Conservation (phyloP, 2,888 invertebrate species). For the Steinernema scapterisci region DNA sequence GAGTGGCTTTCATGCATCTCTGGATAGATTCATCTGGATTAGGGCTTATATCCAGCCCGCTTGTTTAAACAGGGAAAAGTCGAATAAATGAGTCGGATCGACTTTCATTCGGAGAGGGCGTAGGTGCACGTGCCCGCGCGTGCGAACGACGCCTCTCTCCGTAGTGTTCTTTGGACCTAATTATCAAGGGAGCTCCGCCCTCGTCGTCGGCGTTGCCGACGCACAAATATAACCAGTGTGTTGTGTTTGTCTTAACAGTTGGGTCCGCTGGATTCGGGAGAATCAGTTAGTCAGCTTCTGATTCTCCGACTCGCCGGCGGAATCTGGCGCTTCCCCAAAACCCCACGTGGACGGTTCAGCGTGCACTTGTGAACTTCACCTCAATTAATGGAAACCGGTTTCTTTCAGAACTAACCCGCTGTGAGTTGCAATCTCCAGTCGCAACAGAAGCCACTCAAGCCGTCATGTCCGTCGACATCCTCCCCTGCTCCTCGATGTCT, state of each 20-base stretch:
- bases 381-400: slow-evolving; percentile 22
- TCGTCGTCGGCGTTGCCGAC: slow-evolving; percentile 26
- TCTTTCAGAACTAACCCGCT: background rate
- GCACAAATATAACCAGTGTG: slow-evolving; percentile 29
- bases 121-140: slow-evolving; percentile 31
- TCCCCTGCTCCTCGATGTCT: slow-evolving; percentile 16
- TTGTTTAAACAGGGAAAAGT: too few relatives aligned
- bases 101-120: slow-evolving; percentile 25
- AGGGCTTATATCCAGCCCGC: too few relatives aligned
- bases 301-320: background rate
- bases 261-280: slow-evolving; percentile 30
- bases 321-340: background rate
- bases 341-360: slow-evolving; percentile 19
- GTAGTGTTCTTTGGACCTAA: slow-evolving; percentile 30
- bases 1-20: too few relatives aligned
- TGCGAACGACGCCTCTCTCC: slow-evolving; percentile 27
- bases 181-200: slow-evolving; percentile 24
- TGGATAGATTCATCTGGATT: too few relatives aligned
- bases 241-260: slow-evolving; percentile 33
- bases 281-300: slow-evolving; percentile 30
- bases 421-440: too few relatives aligned
- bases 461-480: slow-evolving; percentile 17
- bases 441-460: too few relatives aligned
- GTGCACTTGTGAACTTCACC: slow-evolving; percentile 12
- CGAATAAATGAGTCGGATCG: slow-evolving; percentile 11